Conservation (phyloP, 1,140 invertebrate genomes). For the Triops cancriformis region DNA sequence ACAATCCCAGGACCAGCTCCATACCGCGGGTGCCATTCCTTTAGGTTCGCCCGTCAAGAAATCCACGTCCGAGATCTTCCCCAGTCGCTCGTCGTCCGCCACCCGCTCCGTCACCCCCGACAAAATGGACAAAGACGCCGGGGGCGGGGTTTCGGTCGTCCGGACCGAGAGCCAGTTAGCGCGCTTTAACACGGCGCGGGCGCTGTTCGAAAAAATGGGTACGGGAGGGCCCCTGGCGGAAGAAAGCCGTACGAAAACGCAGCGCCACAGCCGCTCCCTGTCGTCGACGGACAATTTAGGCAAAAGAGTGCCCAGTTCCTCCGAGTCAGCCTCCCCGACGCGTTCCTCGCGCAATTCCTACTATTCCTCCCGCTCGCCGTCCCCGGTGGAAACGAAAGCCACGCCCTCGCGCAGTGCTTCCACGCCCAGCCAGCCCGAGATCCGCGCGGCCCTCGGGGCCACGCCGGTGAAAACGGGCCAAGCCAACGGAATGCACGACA, state of each 20-base stretch:
- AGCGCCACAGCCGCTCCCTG: constrained; percentile 5
- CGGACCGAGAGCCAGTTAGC: constrained; percentile 79
- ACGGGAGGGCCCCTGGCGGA: constrained; percentile 48
- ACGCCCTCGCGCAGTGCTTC: constrained; percentile 14
- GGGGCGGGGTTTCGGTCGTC: constrained; percentile 54
- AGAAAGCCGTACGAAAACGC: background rate
- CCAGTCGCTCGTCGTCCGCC: constrained; percentile 25
- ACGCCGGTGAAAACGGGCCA: background rate
- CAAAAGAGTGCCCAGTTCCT: background rate
- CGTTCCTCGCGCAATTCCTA: constrained; percentile 15
- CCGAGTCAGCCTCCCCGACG: background rate
- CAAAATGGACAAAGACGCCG: constrained; percentile 25
- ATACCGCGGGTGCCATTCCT: constrained; percentile 38
- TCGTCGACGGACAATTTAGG: background rate
- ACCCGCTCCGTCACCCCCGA: constrained; percentile 18
- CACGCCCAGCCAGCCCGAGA: background rate
- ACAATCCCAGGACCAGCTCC: constrained; percentile 34
- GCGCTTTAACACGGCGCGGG: constrained; percentile 82
- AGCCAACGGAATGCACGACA: background rate
- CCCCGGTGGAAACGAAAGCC: background rate
- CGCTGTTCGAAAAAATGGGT: constrained; percentile 84
- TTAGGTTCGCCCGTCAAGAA: constrained; percentile 39
- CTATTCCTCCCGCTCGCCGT: constrained; percentile 24
- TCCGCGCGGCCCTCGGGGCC: background rate
- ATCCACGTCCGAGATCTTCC: constrained; percentile 31